Evolutionary conservation across 2,797 vertebrate species (phyloP).

Genomic region (Cossypha niveicapilla): DNA sequence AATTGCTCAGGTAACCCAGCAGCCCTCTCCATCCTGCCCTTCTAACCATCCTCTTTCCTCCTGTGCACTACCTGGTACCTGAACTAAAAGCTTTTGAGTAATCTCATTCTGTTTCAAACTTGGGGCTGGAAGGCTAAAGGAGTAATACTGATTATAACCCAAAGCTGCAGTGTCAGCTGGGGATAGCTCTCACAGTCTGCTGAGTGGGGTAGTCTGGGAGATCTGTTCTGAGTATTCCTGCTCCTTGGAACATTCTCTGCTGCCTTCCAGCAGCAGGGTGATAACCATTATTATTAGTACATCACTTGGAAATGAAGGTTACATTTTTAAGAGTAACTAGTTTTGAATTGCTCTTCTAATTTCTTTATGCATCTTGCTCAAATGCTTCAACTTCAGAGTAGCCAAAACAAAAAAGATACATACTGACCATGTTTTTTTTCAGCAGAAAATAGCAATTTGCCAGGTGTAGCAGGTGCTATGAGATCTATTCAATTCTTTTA

Average conservation of each 20-base stretch:
- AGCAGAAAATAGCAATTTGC: background rate
- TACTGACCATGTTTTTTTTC: background rate
- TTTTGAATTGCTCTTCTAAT: background rate
- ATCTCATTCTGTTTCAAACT: background rate
- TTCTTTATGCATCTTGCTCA: background rate
- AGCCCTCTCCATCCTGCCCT: background rate
- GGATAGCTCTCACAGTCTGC: background rate
- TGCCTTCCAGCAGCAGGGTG: background rate
- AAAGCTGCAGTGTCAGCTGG: background rate
- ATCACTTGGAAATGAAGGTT: background rate
- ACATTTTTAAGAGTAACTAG: background rate
- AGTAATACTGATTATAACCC: background rate
- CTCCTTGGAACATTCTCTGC: background rate
- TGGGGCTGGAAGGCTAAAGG: background rate
- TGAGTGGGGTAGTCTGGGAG: background rate
- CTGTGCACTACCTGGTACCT: background rate
- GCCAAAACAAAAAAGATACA: background rate
- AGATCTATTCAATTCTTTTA: background rate
- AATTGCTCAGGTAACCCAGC: conserved; percentile 84
- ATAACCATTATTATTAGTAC: background rate
- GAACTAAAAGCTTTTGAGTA: background rate
- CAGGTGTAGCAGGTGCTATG: background rate
- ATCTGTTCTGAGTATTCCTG: background rate
- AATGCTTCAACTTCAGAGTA: background rate
- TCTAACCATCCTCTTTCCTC: background rate